Percentiles rank a stretch among this genome's conserved stretches.
These are phyloP conservation scores for Jaculus jaculus DNA, from an alignment of 2,113 vertebrate genomes.

Conservation along the genomic window DNA sequence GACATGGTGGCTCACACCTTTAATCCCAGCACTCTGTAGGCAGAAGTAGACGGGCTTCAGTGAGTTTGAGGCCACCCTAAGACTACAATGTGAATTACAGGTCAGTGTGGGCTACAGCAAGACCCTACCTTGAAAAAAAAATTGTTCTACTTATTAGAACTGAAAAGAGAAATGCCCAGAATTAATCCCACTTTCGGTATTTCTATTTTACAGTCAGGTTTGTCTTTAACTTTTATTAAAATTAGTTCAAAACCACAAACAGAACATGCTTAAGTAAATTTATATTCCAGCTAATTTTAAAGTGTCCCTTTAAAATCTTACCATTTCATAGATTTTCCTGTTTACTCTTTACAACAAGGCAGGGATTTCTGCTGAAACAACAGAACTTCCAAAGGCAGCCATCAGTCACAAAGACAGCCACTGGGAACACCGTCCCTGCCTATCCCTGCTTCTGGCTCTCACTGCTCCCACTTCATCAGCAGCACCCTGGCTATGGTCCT, in stretches of 20 bases:
- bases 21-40: too few relatives aligned
- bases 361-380: constrained; percentile 57
- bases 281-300: not conserved
- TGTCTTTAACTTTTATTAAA: not conserved
- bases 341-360: constrained; percentile 19
- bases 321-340: not conserved
- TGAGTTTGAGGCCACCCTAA: too few relatives aligned
- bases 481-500: constrained; percentile 18
- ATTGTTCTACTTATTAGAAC: not conserved
- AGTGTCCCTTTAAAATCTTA: not conserved
- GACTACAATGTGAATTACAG: too few relatives aligned
- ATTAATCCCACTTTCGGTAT: constrained; percentile 8
- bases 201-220: constrained; percentile 31
- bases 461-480: constrained; percentile 56
- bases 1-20: too few relatives aligned
- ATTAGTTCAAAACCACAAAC: too few relatives aligned
- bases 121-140: not conserved
- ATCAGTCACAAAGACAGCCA: constrained; percentile 56
- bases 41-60: too few relatives aligned
- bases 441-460: not conserved
- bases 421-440: constrained; percentile 58
- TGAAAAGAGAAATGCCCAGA: not conserved
- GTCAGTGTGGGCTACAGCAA: too few relatives aligned
- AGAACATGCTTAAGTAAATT: too few relatives aligned
- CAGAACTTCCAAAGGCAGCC: not conserved